These are phyloP conservation scores for Aurelia sp. DNA, from an alignment of 30 jellyfish, hydroid and myxozoan species.

Conservation along the genomic window DNA sequence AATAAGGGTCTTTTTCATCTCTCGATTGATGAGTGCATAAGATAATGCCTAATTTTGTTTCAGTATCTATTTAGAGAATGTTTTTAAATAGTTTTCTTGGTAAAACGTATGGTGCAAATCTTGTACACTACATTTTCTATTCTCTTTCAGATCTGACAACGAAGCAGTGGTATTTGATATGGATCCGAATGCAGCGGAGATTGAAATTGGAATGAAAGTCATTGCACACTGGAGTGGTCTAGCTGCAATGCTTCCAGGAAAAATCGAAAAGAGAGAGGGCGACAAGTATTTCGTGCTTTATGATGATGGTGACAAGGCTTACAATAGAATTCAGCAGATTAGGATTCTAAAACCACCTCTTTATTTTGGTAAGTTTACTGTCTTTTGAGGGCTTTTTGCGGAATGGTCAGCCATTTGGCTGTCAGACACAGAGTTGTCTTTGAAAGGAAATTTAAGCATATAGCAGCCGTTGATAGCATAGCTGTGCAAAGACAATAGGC, in stretches of 20 bases:
- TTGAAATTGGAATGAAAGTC: slow-evolving; percentile 90
- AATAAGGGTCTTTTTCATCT: too few species aligned
- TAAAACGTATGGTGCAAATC: neutral
- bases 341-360: slow-evolving; percentile 97
- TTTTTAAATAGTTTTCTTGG: too few species aligned
- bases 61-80: too few species aligned
- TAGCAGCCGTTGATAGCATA: too few species aligned
- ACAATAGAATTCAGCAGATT: slow-evolving; percentile 88
- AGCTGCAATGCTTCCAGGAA: slow-evolving; percentile 93
- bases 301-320: slow-evolving; percentile 96
- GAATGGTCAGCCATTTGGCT: too few species aligned
- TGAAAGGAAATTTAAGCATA: too few species aligned
- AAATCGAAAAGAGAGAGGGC: slow-evolving; percentile 82
- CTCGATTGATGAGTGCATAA: too few species aligned
- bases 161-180: slow-evolving; percentile 87
- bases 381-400: too few species aligned
- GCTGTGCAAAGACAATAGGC: too few species aligned
- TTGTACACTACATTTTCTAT: neutral
- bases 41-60: too few species aligned
- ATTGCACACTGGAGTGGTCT: slow-evolving; percentile 99
- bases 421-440: too few species aligned
- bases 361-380: slow-evolving; percentile 83
- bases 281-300: slow-evolving; percentile 82
- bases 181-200: slow-evolving; percentile 95
- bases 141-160: slow-evolving; percentile 67